Evolutionary conservation across 2,888 invertebrate species (phyloP).

Genomic region (Zaprionus bogoriensis): DNA sequence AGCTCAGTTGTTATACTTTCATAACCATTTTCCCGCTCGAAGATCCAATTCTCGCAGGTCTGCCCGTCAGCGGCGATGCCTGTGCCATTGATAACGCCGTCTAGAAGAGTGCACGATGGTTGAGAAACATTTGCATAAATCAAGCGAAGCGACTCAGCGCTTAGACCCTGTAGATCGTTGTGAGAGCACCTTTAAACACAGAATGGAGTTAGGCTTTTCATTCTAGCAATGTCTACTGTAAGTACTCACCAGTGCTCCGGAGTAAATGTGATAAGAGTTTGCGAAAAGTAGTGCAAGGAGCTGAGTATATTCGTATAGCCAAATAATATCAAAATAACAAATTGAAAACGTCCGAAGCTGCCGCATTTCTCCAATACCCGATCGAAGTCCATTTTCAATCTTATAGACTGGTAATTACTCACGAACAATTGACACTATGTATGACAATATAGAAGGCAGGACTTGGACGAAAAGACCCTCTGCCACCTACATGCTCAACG

Average conservation of each 20-base stretch:
- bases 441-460: neutral
- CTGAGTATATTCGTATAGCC: conserved; percentile 84
- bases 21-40: conserved; percentile 84
- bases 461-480: neutral
- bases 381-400: conserved; percentile 82
- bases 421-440: conserved; percentile 22
- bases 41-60: conserved; percentile 84
- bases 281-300: conserved; percentile 85
- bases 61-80: conserved; percentile 55
- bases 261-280: conserved; percentile 85
- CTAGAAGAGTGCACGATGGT: conserved; percentile 47
- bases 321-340: conserved; percentile 83
- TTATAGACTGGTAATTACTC: too few species aligned
- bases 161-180: conserved; percentile 65
- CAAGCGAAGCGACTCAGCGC: conserved; percentile 57
- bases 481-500: conserved; percentile 52
- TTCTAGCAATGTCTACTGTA: neutral
- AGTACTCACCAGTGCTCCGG: conserved; percentile 83
- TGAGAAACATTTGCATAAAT: conserved; percentile 64
- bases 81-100: conserved; percentile 54
- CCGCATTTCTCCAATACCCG: conserved; percentile 84
- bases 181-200: conserved; percentile 70
- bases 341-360: conserved; percentile 84
- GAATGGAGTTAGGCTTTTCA: neutral
- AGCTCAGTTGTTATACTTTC: conserved; percentile 86